A percentile compares a stretch with the other conserved stretches of the same genome.
Conservation (phyloP, 2,113 vertebrate genomes). For the Glareola pratincola region DNA sequence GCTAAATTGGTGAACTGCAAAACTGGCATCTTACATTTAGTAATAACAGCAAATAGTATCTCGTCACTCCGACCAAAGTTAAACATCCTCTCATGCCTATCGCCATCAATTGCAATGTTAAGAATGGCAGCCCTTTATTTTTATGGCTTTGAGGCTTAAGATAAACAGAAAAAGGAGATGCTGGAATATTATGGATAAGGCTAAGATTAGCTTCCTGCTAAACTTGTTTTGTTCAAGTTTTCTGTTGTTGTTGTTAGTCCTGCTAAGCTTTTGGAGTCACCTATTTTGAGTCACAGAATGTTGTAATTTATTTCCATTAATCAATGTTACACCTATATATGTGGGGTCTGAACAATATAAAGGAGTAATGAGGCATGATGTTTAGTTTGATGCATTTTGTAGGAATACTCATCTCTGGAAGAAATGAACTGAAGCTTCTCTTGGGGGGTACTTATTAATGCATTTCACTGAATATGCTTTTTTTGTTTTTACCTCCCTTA, state of each 20-base stretch:
- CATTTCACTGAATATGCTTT: conserved; percentile 40
- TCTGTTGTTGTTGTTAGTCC: neutral
- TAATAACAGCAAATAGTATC: neutral
- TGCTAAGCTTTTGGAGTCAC: neutral
- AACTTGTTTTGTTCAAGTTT: neutral
- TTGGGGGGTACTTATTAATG: conserved; percentile 12
- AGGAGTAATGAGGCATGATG: conserved; percentile 55
- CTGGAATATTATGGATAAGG: neutral
- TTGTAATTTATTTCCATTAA: conserved; percentile 57
- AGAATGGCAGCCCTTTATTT: neutral
- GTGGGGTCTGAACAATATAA: neutral
- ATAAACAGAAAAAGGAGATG: neutral
- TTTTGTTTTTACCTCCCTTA: neutral
- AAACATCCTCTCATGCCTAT: neutral
- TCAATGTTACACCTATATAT: conserved; percentile 33
- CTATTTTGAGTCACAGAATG: conserved; percentile 14
- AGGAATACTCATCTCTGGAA: conserved; percentile 38
- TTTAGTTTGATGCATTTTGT: conserved; percentile 56
- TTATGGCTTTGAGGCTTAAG: neutral
- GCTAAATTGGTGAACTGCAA: neutral
- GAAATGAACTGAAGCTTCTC: conserved; percentile 66
- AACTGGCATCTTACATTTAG: neutral
- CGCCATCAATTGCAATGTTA: neutral
- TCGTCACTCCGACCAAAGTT: accelerated
- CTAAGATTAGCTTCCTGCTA: neutral